A percentile compares a stretch with the other conserved stretches of the same genome.
These are phyloP conservation scores for Psilanteris sp. DNA, from an alignment of 1,140 invertebrate genomes.

Conservation along the genomic window DNA sequence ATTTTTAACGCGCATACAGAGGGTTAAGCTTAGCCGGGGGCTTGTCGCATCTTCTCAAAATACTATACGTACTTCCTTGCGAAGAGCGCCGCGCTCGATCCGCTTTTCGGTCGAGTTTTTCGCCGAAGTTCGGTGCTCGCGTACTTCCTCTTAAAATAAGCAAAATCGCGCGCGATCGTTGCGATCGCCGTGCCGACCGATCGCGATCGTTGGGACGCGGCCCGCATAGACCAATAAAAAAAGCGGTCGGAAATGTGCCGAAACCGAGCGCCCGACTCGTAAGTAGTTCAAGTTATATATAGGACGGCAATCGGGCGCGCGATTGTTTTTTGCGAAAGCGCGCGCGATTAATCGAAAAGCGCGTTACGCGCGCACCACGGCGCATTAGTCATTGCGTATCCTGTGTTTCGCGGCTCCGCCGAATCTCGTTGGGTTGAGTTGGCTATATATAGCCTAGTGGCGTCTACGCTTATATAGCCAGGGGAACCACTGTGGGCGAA, in stretches of 20 bases:
- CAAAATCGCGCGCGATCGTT: no score
- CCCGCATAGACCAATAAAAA: no score
- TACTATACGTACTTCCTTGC: conserved; percentile 69
- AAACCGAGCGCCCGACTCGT: no score
- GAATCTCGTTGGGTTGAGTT: conserved; percentile 59
- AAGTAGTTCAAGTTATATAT: conserved; percentile 24
- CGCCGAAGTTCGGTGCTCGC: no score
- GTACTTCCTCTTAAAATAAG: no score
- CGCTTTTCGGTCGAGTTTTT: no score
- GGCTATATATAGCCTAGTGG: conserved; percentile 60
- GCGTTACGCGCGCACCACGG: no score
- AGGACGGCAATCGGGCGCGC: conserved; percentile 3
- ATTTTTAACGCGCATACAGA: no score
- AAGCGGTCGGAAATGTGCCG: no score
- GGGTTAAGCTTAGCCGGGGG: conserved; percentile 62
- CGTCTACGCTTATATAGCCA: conserved; percentile 57
- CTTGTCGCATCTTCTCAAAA: conserved; percentile 71
- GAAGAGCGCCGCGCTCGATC: no score
- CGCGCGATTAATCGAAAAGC: conserved; percentile 4
- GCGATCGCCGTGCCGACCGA: no score
- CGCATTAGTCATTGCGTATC: conserved; percentile 55
- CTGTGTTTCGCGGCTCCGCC: conserved; percentile 56
- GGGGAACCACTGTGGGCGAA: conserved; percentile 44
- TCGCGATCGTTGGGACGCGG: no score
- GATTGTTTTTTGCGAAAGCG: not conserved